Evolutionary conservation across 2,797 vertebrate species (phyloP).

Genomic region (Danio kyathit): DNA sequence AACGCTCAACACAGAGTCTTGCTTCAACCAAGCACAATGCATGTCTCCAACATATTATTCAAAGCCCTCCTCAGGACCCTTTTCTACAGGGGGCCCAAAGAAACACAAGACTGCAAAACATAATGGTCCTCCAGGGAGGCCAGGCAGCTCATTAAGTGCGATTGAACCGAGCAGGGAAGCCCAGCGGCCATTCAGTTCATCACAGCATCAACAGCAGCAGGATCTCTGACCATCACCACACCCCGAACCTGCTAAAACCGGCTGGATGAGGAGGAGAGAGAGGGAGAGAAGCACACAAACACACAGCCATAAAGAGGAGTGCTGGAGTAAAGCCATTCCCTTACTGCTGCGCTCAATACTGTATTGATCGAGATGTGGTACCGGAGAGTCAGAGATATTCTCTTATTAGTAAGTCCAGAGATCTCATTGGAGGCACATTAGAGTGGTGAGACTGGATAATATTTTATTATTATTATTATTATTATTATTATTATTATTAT

Average conservation of each 20-base stretch:
- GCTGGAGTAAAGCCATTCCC: slow-evolving; percentile 71
- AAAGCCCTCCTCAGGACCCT: slow-evolving; percentile 22
- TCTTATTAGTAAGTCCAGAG: slow-evolving; percentile 78
- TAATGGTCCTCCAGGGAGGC: slow-evolving; percentile 31
- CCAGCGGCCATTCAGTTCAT: slow-evolving; percentile 36
- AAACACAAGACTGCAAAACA: slow-evolving; percentile 26
- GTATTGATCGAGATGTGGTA: slow-evolving; percentile 78
- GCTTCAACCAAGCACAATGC: slow-evolving; percentile 1
- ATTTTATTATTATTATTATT: neutral
- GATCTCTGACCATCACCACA: slow-evolving; percentile 15
- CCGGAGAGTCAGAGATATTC: slow-evolving; percentile 71
- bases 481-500: too few species aligned
- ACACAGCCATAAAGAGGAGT: slow-evolving; percentile 65
- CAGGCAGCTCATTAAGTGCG: slow-evolving; percentile 49
- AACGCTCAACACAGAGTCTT: slow-evolving; percentile 5
- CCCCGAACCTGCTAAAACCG: slow-evolving; percentile 10
- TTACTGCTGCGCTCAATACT: slow-evolving; percentile 72
- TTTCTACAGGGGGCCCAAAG: slow-evolving; percentile 29
- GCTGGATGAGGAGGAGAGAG: neutral
- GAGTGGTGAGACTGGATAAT: slow-evolving; percentile 45
- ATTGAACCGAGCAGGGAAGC: slow-evolving; percentile 42
- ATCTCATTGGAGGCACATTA: slow-evolving; percentile 70
- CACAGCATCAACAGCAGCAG: slow-evolving; percentile 44
- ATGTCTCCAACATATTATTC: slow-evolving; percentile 9
- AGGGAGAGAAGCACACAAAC: slow-evolving; percentile 14